A percentile compares a stretch with the other conserved stretches of the same genome.
Evolutionary conservation across 2,888 invertebrate species (phyloP).

Genomic region (Brachylomia viminalis): DNA sequence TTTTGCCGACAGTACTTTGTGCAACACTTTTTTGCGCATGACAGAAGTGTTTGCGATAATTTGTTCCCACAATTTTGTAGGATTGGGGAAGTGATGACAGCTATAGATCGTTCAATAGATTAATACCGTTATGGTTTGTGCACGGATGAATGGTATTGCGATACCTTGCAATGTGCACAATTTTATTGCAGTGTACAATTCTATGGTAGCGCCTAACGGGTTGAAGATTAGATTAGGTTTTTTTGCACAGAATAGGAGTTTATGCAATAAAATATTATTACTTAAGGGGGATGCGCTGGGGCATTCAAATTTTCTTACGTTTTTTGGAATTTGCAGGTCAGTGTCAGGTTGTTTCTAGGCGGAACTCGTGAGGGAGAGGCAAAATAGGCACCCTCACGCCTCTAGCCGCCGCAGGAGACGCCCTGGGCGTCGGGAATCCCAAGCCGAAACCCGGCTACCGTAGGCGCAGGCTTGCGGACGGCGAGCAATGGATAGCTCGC

Average conservation of each 20-base stretch:
- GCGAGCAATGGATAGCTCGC: too few species aligned
- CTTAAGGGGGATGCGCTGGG: too few species aligned
- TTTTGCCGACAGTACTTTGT: slow-evolving; percentile 83
- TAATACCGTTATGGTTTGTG: slow-evolving; percentile 78
- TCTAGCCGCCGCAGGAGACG: too few species aligned
- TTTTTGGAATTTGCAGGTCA: too few species aligned
- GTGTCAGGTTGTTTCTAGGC: too few species aligned
- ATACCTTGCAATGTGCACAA: slow-evolving; percentile 63
- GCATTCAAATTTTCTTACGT: too few species aligned
- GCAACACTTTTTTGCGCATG: slow-evolving; percentile 83
- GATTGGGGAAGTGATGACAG: slow-evolving; percentile 88
- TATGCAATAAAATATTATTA: background rate
- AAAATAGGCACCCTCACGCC: too few species aligned
- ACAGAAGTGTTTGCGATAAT: slow-evolving; percentile 89
- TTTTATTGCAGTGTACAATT: slow-evolving; percentile 47
- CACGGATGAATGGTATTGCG: slow-evolving; percentile 56
- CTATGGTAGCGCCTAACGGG: slow-evolving; percentile 57
- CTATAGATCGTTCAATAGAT: slow-evolving; percentile 80
- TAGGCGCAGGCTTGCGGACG: too few species aligned
- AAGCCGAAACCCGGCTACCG: too few species aligned
- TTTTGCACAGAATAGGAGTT: slow-evolving; percentile 1
- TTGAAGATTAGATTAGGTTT: slow-evolving; percentile 36
- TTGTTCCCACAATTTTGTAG: slow-evolving; percentile 88
- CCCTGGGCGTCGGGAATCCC: too few species aligned
- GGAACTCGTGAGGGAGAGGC: too few species aligned